Conservation (phyloP, 2,888 invertebrate genomes). For the Hermaeophaga mercurialis region DNA sequence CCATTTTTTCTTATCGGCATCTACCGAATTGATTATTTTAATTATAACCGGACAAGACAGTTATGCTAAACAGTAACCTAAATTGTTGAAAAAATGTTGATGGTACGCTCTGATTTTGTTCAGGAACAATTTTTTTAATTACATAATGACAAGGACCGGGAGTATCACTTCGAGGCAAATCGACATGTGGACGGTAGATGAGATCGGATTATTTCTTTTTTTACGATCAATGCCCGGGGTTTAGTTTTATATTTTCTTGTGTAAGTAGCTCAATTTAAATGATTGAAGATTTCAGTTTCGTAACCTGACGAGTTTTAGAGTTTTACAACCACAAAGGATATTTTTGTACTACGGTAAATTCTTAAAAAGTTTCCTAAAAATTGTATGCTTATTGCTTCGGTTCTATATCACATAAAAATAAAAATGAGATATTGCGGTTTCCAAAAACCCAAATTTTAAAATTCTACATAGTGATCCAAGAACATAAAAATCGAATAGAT, state of each 20-base stretch:
- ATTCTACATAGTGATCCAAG: too few species aligned
- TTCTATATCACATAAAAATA: too few species aligned
- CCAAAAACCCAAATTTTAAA: too few species aligned
- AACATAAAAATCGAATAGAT: too few species aligned
- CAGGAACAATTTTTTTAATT: conserved; percentile 51
- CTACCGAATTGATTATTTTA: conserved; percentile 31
- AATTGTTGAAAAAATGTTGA: conserved; percentile 47
- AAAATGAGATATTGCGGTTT: too few species aligned
- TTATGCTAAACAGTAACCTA: conserved; percentile 49
- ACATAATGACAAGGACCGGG: conserved; percentile 52
- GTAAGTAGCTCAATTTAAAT: not conserved
- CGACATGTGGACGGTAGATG: conserved; percentile 29
- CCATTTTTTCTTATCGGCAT: conserved; percentile 25
- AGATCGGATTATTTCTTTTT: conserved; percentile 19
- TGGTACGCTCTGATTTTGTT: conserved; percentile 46
- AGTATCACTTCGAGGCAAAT: conserved; percentile 39
- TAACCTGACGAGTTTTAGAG: too few species aligned
- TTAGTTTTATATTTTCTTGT: conserved; percentile 3
- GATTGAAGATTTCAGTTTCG: too few species aligned
- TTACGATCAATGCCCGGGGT: conserved; percentile 14
- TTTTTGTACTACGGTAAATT: too few species aligned
- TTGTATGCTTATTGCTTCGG: too few species aligned
- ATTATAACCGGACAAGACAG: conserved; percentile 27
- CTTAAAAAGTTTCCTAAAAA: too few species aligned
- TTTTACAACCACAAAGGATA: too few species aligned